phyloP scores from a whole-genome alignment of 2,888 invertebrate genomes.

The Camptogramma bilineatum region DNA sequence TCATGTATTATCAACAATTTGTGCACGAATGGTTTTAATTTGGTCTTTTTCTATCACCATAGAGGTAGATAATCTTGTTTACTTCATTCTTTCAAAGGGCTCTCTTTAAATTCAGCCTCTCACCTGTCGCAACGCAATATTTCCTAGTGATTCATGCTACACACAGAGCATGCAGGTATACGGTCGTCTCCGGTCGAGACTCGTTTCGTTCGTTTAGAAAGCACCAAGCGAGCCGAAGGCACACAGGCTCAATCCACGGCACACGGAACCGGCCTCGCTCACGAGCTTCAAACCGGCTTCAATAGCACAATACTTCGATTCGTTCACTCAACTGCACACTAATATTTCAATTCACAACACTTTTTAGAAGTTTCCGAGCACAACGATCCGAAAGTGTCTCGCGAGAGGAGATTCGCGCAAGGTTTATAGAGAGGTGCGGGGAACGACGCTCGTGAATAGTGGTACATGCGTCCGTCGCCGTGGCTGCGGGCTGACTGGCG shows the following conservation, averaged over 20 bases:
- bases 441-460: conserved; percentile 22
- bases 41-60: no score
- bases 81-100: no score
- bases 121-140: conserved; percentile 56
- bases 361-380: conserved; percentile 49
- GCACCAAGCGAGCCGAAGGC: conserved; percentile 55
- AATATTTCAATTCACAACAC: conserved; percentile 45
- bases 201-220: conserved; percentile 68
- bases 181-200: conserved; percentile 53
- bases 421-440: conserved; percentile 56
- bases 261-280: conserved; percentile 60
- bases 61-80: no score
- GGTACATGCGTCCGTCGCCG: conserved; percentile 19
- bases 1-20: no score
- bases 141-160: conserved; percentile 51
- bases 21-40: no score
- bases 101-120: conserved; percentile 36
- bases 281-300: conserved; percentile 63
- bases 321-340: conserved; percentile 44
- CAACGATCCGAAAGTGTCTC: conserved; percentile 46
- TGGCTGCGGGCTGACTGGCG: conserved; percentile 62
- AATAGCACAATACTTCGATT: conserved; percentile 56
- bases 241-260: conserved; percentile 48
- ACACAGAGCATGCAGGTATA: conserved; percentile 37
- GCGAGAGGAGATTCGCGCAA: conserved; percentile 52